Conservation (phyloP, 1,140 invertebrate genomes). For the Physella acuta region DNA sequence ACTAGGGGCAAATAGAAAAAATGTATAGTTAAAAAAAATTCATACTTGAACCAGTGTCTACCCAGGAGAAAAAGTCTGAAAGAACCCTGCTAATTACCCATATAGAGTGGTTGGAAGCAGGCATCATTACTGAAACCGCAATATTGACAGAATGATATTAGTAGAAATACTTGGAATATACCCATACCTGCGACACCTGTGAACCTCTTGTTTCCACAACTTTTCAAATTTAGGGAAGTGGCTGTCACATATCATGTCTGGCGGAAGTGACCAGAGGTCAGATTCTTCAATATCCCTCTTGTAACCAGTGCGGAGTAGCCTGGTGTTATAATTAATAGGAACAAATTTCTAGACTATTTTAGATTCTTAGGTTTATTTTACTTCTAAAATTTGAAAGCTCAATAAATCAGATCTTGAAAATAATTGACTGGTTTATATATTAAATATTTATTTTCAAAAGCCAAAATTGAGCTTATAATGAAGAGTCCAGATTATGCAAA, state of each 20-base stretch:
- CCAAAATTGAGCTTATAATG: not conserved
- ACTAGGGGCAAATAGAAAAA: too few species aligned
- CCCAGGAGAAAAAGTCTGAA: too few species aligned
- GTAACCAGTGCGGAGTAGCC: conserved; percentile 78
- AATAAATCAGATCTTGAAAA: not conserved
- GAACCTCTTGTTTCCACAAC: conserved; percentile 70
- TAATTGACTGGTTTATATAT: not conserved
- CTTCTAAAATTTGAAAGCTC: not conserved
- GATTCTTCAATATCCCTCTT: conserved; percentile 73
- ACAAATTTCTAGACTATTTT: too few species aligned
- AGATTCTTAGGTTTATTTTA: not conserved
- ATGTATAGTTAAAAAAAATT: too few species aligned
- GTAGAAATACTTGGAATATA: too few species aligned
- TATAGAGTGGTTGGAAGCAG: too few species aligned
- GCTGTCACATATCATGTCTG: conserved; percentile 76
- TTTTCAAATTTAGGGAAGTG: conserved; percentile 83
- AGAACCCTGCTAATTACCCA: too few species aligned
- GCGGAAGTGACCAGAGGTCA: conserved; percentile 88
- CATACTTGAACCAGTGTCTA: too few species aligned
- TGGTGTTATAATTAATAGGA: conserved; percentile 25
- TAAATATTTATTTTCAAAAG: not conserved
- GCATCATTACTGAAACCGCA: too few species aligned
- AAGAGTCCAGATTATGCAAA: not conserved
- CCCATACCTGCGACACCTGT: conserved; percentile 11
- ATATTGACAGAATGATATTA: too few species aligned